Percentiles rank a stretch among this genome's conserved stretches.
These are phyloP conservation scores for Dinomys branickii DNA, from an alignment of 2,113 vertebrate genomes.

Conservation along the genomic window DNA sequence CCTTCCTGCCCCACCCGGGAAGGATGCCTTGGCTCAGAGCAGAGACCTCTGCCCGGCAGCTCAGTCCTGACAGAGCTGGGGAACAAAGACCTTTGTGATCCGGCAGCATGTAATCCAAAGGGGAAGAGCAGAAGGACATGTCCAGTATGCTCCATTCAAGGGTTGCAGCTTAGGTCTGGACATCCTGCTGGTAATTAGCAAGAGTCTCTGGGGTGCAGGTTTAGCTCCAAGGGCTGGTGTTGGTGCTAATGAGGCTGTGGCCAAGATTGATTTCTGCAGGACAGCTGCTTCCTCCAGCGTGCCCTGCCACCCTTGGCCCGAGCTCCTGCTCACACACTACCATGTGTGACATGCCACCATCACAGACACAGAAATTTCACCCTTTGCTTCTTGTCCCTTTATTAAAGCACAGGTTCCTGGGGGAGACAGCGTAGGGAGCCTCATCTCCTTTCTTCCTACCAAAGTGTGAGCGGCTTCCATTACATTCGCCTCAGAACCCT, in stretches of 20 bases:
- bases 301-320: background rate
- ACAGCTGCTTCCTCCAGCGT: background rate
- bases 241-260: background rate
- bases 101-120: background rate
- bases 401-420: fast-evolving
- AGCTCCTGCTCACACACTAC: background rate
- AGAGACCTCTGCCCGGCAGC: background rate
- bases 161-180: background rate
- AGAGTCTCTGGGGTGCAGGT: background rate
- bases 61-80: background rate
- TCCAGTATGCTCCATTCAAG: background rate
- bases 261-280: background rate
- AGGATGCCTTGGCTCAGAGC: background rate
- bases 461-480: background rate
- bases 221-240: background rate
- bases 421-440: background rate
- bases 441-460: background rate
- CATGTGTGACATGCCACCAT: background rate
- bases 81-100: background rate
- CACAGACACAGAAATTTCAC: background rate
- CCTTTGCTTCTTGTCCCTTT: background rate
- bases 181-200: background rate
- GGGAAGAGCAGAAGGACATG: background rate
- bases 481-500: background rate
- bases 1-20: background rate